These are phyloP conservation scores for Eremobia ochroleuca DNA, from an alignment of 2,888 invertebrate genomes.

Conservation along the genomic window DNA sequence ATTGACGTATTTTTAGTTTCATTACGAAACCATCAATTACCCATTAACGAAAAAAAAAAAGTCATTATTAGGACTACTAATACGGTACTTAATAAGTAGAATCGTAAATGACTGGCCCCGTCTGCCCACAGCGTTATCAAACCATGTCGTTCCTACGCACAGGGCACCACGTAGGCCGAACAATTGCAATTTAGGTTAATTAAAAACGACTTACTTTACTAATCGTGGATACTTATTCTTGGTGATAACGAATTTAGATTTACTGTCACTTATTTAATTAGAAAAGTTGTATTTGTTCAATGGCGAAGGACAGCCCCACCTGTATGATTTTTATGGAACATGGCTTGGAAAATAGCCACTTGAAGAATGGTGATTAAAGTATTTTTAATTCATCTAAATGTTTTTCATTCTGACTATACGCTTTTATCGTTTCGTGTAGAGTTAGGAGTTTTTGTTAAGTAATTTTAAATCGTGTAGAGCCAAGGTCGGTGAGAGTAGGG, in stretches of 20 bases:
- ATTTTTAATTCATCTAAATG: too few relatives aligned
- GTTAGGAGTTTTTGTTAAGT: too few relatives aligned
- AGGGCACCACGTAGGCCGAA: constrained; percentile 77
- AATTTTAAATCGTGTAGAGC: too few relatives aligned
- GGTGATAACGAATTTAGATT: constrained; percentile 62
- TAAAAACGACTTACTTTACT: constrained; percentile 70
- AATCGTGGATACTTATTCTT: constrained; percentile 63
- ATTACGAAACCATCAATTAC: not conserved
- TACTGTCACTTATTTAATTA: constrained; percentile 71
- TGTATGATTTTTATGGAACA: too few relatives aligned
- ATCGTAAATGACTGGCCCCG: not conserved
- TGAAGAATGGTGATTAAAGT: too few relatives aligned
- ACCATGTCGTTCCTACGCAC: constrained; percentile 70
- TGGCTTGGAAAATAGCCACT: too few relatives aligned
- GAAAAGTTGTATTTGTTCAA: too few relatives aligned
- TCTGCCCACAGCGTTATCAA: constrained; percentile 43
- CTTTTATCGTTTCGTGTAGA: too few relatives aligned
- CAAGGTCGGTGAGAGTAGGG: too few relatives aligned
- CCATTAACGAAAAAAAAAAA: not conserved
- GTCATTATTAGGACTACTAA: not conserved
- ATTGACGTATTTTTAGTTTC: not conserved
- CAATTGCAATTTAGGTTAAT: constrained; percentile 81
- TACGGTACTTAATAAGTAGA: not conserved
- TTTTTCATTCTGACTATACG: too few relatives aligned
- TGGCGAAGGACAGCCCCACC: too few relatives aligned